Evolutionary conservation across 2,113 vertebrate species (phyloP).

Genomic region (Heloderma charlesbogerti): DNA sequence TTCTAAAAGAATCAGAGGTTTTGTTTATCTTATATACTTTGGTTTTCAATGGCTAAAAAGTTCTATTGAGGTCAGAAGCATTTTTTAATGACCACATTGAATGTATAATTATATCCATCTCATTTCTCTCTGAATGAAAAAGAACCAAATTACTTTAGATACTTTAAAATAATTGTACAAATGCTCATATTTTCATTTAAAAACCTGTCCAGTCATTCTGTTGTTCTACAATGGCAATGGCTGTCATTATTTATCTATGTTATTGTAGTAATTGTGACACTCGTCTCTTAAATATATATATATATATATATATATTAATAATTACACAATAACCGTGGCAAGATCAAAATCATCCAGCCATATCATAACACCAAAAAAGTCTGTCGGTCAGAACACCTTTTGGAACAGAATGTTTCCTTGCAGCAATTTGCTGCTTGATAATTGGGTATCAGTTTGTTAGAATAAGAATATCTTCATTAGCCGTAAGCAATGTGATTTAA

Average conservation of each 20-base stretch:
- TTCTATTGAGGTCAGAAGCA: not conserved
- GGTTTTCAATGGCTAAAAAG: not conserved
- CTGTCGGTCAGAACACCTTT: not conserved
- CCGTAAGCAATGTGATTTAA: not conserved
- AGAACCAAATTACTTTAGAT: not conserved
- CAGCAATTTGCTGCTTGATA: not conserved
- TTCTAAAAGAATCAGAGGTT: conserved; percentile 9
- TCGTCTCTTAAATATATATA: not conserved
- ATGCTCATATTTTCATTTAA: not conserved
- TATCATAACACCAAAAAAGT: not conserved
- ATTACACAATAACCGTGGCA: not conserved
- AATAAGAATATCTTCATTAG: not conserved
- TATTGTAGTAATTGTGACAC: not conserved
- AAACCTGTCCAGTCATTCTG: not conserved
- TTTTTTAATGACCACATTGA: not conserved
- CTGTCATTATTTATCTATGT: not conserved
- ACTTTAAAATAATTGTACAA: not conserved
- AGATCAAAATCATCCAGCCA: not conserved
- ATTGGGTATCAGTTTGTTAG: not conserved
- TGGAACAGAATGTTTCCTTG: not conserved
- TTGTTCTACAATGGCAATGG: not conserved
- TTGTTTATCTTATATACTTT: not conserved
- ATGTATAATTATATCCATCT: not conserved
- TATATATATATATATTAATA: not conserved
- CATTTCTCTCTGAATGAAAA: not conserved